These are phyloP conservation scores for Holothuria scabra DNA, from an alignment of 53 echinoderm and acorn worm genomes.

Conservation along the genomic window DNA sequence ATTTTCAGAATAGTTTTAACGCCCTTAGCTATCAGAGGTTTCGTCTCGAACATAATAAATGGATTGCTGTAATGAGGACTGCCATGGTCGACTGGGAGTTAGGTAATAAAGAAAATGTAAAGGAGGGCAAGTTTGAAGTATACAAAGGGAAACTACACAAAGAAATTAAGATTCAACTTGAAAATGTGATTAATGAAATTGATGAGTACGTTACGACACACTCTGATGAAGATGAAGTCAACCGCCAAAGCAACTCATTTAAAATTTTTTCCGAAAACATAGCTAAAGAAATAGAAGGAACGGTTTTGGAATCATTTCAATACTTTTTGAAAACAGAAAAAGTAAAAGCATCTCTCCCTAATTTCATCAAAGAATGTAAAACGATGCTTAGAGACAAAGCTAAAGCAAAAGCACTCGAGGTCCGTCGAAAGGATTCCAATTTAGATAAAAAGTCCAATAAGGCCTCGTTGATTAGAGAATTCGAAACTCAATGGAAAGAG, in stretches of 20 bases:
- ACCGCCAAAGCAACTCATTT: not conserved
- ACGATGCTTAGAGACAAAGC: not conserved
- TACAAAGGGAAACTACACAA: not conserved
- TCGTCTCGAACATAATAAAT: constrained; percentile 15
- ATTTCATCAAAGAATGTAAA: not conserved
- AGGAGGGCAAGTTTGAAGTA: not conserved
- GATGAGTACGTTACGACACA: not conserved
- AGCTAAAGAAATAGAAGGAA: not conserved
- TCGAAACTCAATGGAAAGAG: not conserved
- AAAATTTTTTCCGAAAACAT: not conserved
- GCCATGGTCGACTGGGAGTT: constrained; percentile 1
- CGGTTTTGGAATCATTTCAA: not conserved
- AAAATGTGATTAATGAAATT: not conserved
- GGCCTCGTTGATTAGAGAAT: not conserved
- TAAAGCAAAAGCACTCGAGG: not conserved
- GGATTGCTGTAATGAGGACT: constrained; percentile 12
- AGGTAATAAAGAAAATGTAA: not conserved
- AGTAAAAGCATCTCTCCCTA: too few species aligned
- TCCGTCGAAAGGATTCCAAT: not conserved
- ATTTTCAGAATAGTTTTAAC: constrained; percentile 28
- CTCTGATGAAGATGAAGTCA: constrained; percentile 1
- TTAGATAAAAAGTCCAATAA: not conserved
- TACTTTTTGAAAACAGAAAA: not conserved
- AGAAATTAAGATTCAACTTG: not conserved
- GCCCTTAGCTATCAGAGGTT: not conserved